These are phyloP conservation scores for Bembecia ichneumoniformis DNA, from an alignment of 2,888 invertebrate species.

Conservation along the genomic window DNA sequence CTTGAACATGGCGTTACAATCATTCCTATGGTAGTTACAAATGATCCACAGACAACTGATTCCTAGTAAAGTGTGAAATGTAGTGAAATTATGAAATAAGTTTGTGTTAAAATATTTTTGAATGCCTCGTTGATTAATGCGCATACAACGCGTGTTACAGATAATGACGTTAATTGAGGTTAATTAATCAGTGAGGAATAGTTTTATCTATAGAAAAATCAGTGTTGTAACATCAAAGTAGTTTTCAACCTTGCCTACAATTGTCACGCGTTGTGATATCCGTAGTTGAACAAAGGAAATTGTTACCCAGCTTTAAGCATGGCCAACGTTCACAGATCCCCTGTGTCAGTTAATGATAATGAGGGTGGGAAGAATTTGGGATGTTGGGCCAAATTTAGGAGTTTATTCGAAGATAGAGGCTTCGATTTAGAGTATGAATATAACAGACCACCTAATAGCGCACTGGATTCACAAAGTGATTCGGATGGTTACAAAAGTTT, in stretches of 20 bases:
- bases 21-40: too few species aligned
- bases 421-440: conserved; percentile 62
- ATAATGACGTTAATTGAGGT: neutral
- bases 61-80: too few species aligned
- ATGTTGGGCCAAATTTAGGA: conserved; percentile 57
- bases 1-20: too few species aligned
- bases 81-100: too few species aligned
- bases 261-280: too few species aligned
- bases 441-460: conserved; percentile 19
- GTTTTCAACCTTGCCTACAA: too few species aligned
- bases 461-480: conserved; percentile 28
- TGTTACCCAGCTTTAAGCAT: neutral
- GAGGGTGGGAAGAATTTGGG: conserved; percentile 21
- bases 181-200: neutral
- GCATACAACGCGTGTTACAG: neutral
- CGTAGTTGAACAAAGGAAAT: too few species aligned
- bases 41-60: too few species aligned
- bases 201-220: neutral
- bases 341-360: neutral
- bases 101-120: too few species aligned
- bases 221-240: neutral
- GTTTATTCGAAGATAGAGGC: conserved; percentile 55
- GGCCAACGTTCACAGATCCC: neutral
- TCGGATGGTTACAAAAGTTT: conserved; percentile 37
- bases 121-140: neutral